Conservation (phyloP, 1,140 invertebrate genomes). For the Drosophila arawakana region DNA sequence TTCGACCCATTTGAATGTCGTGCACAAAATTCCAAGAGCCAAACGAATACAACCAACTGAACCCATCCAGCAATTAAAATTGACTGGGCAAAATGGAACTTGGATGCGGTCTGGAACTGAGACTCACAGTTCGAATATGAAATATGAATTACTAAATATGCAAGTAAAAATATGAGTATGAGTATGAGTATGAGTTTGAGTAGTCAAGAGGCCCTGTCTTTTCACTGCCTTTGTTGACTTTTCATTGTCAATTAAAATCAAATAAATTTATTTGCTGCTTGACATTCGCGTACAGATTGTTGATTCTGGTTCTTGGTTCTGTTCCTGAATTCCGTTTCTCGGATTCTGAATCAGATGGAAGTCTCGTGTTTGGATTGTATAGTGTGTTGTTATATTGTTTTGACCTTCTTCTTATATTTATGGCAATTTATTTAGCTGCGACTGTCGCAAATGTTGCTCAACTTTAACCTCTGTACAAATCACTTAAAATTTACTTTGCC, state of each 20-base stretch:
- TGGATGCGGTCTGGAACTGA: slow-evolving; percentile 21
- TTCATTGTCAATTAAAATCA: slow-evolving; percentile 83
- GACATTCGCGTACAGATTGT: slow-evolving; percentile 58
- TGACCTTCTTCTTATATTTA: slow-evolving; percentile 47
- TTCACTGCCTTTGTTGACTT: slow-evolving; percentile 70
- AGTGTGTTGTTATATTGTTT: slow-evolving; percentile 30
- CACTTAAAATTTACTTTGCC: slow-evolving; percentile 75
- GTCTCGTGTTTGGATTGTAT: slow-evolving; percentile 51
- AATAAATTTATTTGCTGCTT: slow-evolving; percentile 84
- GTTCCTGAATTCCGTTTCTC: slow-evolving; percentile 17
- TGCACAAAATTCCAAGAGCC: slow-evolving; percentile 58
- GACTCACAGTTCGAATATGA: slow-evolving; percentile 4
- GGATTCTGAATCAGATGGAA: slow-evolving; percentile 17
- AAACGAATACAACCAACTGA: slow-evolving; percentile 24
- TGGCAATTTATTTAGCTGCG: slow-evolving; percentile 43
- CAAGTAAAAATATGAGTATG: neutral
- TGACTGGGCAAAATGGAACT: slow-evolving; percentile 57
- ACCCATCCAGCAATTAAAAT: slow-evolving; percentile 69
- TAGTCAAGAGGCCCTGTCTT: slow-evolving; percentile 14
- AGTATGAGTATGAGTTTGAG: neutral
- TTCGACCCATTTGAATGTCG: slow-evolving; percentile 80
- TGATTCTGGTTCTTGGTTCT: slow-evolving; percentile 22
- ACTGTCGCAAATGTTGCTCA: slow-evolving; percentile 14
- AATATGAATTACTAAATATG: slow-evolving; percentile 7
- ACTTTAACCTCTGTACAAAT: slow-evolving; percentile 3